Percentiles rank a stretch among this genome's conserved stretches.
These are phyloP conservation scores for Pseudobourletiella spinata DNA, from an alignment of 1,140 invertebrate genomes.

Conservation along the genomic window DNA sequence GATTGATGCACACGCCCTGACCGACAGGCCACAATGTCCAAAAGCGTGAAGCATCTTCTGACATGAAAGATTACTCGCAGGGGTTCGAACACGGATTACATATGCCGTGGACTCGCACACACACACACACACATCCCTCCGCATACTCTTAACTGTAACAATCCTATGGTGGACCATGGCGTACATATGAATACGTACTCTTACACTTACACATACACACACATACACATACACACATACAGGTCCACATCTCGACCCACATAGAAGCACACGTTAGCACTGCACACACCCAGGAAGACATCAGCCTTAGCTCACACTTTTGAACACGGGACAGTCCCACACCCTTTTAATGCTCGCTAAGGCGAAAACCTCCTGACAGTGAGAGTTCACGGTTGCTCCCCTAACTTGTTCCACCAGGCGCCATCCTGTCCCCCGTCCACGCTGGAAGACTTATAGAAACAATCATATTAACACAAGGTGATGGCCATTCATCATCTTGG, in stretches of 20 bases:
- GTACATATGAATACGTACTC: not conserved
- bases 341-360: not conserved
- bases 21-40: not conserved
- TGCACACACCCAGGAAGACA: too few relatives aligned
- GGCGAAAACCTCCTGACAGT: not conserved
- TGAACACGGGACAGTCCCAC: too few relatives aligned
- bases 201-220: not conserved
- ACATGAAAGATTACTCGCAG: not conserved
- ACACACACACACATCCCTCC: not conserved
- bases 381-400: not conserved
- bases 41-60: not conserved
- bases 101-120: not conserved
- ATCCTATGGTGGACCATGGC: not conserved
- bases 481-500: conserved; percentile 11
- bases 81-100: not conserved
- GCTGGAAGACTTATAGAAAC: not conserved
- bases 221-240: too few relatives aligned
- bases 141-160: not conserved
- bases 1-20: not conserved
- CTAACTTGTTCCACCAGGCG: not conserved
- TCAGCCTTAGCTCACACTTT: too few relatives aligned
- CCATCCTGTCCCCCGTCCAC: not conserved
- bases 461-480: not conserved
- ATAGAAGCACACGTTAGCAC: too few relatives aligned
- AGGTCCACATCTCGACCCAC: too few relatives aligned